Percentiles rank a stretch among this genome's conserved stretches.
phyloP scores from a whole-genome alignment of 2,888 invertebrate genomes.

The Epistrophella euchroma region DNA sequence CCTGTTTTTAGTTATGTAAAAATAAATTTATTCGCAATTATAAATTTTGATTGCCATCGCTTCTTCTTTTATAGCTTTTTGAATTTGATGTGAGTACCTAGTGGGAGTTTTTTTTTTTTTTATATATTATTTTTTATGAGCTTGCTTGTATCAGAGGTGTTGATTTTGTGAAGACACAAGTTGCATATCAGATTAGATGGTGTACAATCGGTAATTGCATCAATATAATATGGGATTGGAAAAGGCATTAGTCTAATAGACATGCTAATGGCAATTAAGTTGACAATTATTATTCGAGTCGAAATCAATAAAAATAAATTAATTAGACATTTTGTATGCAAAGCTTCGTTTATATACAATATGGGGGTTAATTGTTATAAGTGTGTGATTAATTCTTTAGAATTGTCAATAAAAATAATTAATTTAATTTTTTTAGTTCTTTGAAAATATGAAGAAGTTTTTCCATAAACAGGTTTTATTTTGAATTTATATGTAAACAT shows the following conservation, averaged over 20 bases:
- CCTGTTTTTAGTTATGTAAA: constrained; percentile 23
- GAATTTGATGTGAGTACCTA: neutral
- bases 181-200: constrained; percentile 58
- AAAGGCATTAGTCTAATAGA: constrained; percentile 53
- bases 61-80: constrained; percentile 15
- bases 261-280: constrained; percentile 48
- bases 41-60: constrained; percentile 38
- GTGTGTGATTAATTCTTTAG: constrained; percentile 1
- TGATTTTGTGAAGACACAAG: constrained; percentile 36
- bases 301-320: constrained; percentile 23
- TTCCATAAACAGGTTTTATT: neutral
- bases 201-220: constrained; percentile 42
- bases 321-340: constrained; percentile 26
- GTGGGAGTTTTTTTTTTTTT: neutral
- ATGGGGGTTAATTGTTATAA: neutral
- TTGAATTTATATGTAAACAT: too few species aligned
- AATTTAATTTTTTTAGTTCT: neutral
- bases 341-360: neutral
- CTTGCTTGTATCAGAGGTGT: constrained; percentile 50
- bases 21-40: constrained; percentile 26
- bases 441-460: neutral
- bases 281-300: constrained; percentile 46
- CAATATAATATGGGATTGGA: constrained; percentile 28
- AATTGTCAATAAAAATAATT: neutral
- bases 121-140: neutral